Evolutionary conservation across 2,797 vertebrate species (phyloP), one percentile per base, ranked within the genome.

Genomic region (Cossypha caffra): DNA sequence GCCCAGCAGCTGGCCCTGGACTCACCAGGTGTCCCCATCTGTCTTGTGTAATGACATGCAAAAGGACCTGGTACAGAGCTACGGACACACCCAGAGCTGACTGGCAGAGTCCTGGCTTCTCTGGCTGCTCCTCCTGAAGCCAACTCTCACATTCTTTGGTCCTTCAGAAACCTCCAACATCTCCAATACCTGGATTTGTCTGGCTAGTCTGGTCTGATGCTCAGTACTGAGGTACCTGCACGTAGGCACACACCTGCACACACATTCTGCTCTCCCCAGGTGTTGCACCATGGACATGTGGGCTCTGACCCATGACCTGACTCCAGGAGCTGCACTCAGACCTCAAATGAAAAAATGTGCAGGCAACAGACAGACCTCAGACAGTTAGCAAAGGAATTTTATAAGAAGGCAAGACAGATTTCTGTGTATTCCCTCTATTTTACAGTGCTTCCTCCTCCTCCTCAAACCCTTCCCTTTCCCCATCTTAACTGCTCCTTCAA

Each of bases 241-340:
- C 31, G 4, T 2, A 25, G 13, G 13, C 10, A 26, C n/a, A 73
- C 31, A 7, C 16, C 5, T 11, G 1, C 1, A 2, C 2, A 3
- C 6, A 23, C 42, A 9, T 12, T 38, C 21, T 4, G 5, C 2
- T 26, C 14, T 35, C 62, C 57, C 24, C 52, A 66, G 18, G 9
- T 61, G 55, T 26, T 61, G 42, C n/a, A 18, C 21, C n/a, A 11
- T 0, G 5, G 33, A 17, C 28, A 24, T 1, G 0, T 0, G 1
- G 40, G 14, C 16, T 72, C 40, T 82, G 57, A 37, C 24, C 8
- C 6, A 25, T 33, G 23, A 16, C 21, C 69, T 82, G n/a, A 7
- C 48, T 42, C 16, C 42, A 33, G 40, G 1, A 43, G n/a, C 23
- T 75, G 25, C 37, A n/a, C 10, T 68, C 28, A 61, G 40, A 16